Base-by-base conservation (phyloP, 2,113 vertebrate genomes). In the Cyanistes caeruleus region DNA sequence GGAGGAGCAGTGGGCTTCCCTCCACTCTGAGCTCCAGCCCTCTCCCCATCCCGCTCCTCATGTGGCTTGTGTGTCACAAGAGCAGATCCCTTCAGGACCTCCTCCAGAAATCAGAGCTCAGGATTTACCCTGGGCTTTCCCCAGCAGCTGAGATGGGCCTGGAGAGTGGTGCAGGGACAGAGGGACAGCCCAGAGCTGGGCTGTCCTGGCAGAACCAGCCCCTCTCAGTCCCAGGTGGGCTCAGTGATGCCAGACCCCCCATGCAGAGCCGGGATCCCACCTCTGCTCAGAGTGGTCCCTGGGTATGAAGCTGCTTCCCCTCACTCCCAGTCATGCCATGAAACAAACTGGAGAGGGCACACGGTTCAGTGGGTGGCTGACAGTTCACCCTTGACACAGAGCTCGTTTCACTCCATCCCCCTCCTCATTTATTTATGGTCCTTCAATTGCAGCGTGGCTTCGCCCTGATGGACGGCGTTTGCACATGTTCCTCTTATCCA, bases 401-500 rank as follows among this genome's bases (percentile, higher is more conserved):
- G 19, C 51, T 95, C 3, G 0, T 80, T 67, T 55, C 48, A 35
- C 58, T 92, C 56, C 49, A 31, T 56, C 87, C 63, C 67, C 64
- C 58, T 73, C 52, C 52, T 63, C 18, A 0, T 77, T 93, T 86
- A 86, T 95, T 91, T 80, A 59, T 87, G 79, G 41, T n/a, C 62
- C 58, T 81, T 69, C 46, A 33, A 39, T 30, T 0, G 1, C 20
- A 0, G 62, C 31, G 1, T 0, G 28, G 74, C 92, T 84, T 87
- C 1, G 0, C 74, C n/a, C 79, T 69, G 79, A 86, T 31, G 60
- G 87, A 86, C 55, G 0, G n/a, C 5, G 3, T 91, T 89, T 96
- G 91, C 76, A 81, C 77, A 69, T 78, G 78, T 91, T 82, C 83
- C 72, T 89, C 86, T 88, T 53, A 82, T 80, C 91, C 97, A 94